Evolutionary conservation across 1,140 invertebrate genomes (phyloP).

Genomic region (Apis cerana): DNA sequence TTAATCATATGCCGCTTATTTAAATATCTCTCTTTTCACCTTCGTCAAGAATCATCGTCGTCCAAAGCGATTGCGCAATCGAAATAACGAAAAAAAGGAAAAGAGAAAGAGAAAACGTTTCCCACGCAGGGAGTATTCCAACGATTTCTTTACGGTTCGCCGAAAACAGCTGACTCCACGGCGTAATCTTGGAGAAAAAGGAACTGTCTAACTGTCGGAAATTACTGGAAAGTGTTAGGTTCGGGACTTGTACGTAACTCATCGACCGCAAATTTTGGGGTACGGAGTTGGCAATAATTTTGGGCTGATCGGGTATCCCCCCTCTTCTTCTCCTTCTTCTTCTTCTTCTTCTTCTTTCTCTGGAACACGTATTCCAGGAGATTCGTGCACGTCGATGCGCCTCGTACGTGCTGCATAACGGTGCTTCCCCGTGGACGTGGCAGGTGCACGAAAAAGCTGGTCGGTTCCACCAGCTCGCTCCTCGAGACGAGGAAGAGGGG

Average conservation of each 20-base stretch:
- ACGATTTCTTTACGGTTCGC: neutral
- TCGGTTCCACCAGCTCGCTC: neutral
- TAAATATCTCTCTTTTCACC: no score
- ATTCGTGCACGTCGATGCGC: slow-evolving; percentile 5
- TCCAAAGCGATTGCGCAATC: neutral
- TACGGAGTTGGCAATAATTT: slow-evolving; percentile 28
- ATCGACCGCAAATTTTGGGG: slow-evolving; percentile 34
- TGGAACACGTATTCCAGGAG: neutral
- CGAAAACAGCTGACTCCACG: neutral
- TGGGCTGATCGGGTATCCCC: neutral
- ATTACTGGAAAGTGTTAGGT: slow-evolving; percentile 35
- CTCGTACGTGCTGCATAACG: slow-evolving; percentile 23
- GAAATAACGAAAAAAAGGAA: neutral
- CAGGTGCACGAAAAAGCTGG: slow-evolving; percentile 44
- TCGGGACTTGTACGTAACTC: neutral
- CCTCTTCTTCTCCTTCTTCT: no score
- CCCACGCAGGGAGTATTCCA: neutral
- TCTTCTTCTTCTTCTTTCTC: neutral
- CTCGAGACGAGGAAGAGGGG: neutral
- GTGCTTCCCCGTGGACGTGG: slow-evolving; percentile 29
- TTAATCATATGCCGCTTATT: no score
- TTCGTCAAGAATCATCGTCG: neutral
- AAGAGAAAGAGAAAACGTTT: neutral
- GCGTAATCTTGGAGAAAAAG: neutral
- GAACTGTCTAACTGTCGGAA: neutral